Evolutionary conservation across 2,888 invertebrate species (phyloP), one percentile per base, ranked within the genome.

Genomic region (Polymixis lichenea): DNA sequence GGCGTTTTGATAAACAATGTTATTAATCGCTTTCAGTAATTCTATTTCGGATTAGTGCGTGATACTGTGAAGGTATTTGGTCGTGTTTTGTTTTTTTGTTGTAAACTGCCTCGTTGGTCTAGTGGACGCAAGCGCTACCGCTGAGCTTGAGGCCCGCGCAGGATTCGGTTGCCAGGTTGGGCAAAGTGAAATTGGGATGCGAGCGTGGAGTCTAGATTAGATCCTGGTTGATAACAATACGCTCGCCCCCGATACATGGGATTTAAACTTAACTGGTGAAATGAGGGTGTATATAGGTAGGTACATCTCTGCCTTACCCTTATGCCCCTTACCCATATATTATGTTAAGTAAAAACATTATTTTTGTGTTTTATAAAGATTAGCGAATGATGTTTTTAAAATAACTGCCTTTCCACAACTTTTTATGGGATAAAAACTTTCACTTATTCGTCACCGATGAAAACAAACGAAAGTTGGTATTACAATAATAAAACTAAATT

Each of bases 1-100:
- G 90, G 90, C 92, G 74, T 80, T 87, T 89, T 88, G 89, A 90
- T 90, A 89, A 89, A 90, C 85, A 81, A 88, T 87, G 87, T 88
- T 85, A 89, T 90, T 88, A 86, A 88, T 88, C 38, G 84, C 38
- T 80, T 79, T 68, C 61, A 76, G 78, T 83, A 87, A 83, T 78
- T 84, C 43, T 75, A 58, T 61, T 80, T 82, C 70, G 82, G 73
- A 76, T 86, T 79, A 74, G 72, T 86, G 82, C 79, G 84, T 80
- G 82, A 85, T 83, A 85, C 78, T 72, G 65, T 74, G 43, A 53
- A 71, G 22, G 17, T 49, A 58, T 67, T 68, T 66, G 53, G 43
- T 64, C 15, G 15, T 58, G 22, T 73, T 66, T 75, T 75, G 28
- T 69, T 75, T 69, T 51, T 68, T 58, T 64, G 49, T 28, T 49